Conservation (phyloP, 2,113 vertebrate genomes). For the Pica pica region DNA sequence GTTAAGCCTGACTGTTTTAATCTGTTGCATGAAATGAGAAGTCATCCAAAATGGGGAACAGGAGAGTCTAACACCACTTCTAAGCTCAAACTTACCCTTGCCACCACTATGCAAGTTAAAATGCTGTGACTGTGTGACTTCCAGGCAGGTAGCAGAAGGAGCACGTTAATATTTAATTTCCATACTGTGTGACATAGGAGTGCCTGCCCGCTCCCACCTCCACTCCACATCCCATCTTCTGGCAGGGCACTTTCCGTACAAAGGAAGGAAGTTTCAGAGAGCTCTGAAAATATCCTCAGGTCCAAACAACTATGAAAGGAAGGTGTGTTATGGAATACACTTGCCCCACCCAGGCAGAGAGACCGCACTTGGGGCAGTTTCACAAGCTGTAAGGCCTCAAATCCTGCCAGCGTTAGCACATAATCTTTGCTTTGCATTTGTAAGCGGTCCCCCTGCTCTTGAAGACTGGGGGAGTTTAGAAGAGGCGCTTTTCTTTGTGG, state of each 20-base stretch:
- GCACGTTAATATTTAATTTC: not conserved
- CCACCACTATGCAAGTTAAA: not conserved
- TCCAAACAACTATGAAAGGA: not conserved
- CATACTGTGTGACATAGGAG: not conserved
- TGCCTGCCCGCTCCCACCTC: fast-evolving
- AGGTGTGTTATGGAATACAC: not conserved
- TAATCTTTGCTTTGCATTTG: not conserved
- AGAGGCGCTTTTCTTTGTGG: not conserved
- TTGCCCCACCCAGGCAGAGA: not conserved
- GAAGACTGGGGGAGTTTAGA: not conserved
- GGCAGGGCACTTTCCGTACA: not conserved
- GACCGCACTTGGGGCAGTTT: not conserved
- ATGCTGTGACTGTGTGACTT: not conserved
- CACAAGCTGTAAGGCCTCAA: not conserved
- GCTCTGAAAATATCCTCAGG: not conserved
- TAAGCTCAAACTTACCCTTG: not conserved
- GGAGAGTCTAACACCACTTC: not conserved
- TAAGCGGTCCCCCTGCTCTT: not conserved
- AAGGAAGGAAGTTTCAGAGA: not conserved
- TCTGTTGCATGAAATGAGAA: not conserved
- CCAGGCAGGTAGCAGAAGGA: not conserved
- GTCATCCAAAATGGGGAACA: not conserved
- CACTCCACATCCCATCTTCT: fast-evolving
- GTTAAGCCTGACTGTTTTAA: not conserved
- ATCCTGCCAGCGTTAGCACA: not conserved